Conservation (phyloP, 2,888 invertebrate genomes). For the Apoda limacodes region DNA sequence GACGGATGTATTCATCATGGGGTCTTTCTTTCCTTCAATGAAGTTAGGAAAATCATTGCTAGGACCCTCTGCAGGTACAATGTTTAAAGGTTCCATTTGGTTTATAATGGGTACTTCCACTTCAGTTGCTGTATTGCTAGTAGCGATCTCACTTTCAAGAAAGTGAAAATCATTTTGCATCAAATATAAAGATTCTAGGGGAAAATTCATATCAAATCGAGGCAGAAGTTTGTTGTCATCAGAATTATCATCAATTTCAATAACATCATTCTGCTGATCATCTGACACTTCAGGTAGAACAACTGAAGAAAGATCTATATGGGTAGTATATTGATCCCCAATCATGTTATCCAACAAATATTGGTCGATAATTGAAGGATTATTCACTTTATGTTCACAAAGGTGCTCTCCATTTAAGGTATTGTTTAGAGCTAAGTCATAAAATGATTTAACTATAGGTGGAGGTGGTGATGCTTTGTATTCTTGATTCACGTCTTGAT, state of each 20-base stretch:
- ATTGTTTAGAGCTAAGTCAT: conserved; percentile 39
- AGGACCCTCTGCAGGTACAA: conserved; percentile 25
- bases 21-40: conserved; percentile 55
- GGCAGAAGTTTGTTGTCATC: conserved; percentile 56
- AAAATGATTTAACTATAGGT: conserved; percentile 58
- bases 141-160: conserved; percentile 46
- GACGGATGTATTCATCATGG: conserved; percentile 59
- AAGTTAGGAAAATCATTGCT: conserved; percentile 41
- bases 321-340: conserved; percentile 49
- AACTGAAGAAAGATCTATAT: conserved; percentile 44
- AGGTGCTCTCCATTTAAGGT: too few species aligned
- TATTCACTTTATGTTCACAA: conserved; percentile 33
- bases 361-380: conserved; percentile 49
- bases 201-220: conserved; percentile 54
- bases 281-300: conserved; percentile 42
- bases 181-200: conserved; percentile 49
- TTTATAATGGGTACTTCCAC: conserved; percentile 46
- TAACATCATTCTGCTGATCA: conserved; percentile 50
- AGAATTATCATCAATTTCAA: conserved; percentile 61
- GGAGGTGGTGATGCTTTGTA: conserved; percentile 60
- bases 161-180: conserved; percentile 62
- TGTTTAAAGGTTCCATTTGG: conserved; percentile 40
- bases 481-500: conserved; percentile 38
- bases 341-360: conserved; percentile 55
- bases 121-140: conserved; percentile 35